Evolutionary conservation across 2,113 vertebrate genomes (phyloP), one percentile per base, ranked within the genome.

Genomic region (Scomber colias): DNA sequence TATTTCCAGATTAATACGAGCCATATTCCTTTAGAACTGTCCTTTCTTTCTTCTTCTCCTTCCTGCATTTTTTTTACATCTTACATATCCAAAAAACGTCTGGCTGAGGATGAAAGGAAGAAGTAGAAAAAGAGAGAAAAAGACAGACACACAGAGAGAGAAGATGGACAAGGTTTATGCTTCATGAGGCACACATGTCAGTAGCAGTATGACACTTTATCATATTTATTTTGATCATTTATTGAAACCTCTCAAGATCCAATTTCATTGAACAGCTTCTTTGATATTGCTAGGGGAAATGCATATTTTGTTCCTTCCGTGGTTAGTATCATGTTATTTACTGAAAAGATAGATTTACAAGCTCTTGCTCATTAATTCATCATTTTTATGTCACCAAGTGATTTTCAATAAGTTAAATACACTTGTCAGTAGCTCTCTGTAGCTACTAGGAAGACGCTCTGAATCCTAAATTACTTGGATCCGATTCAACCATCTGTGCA

Each of bases 1-100:
- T 94, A 95, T 95, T 94, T 92, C 75, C 87, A 91, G 91, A 95
- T 95, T 95, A 95, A 95, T 95, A 91, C 55, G 82, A 95, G 93
- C 93, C 94, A 94, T 93, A 94, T 93, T 94, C 89, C 80, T 90
- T 86, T 48, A 90, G 90, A 93, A 90, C 86, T 89, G 80, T 89
- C 89, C 90, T 90, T 85, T 88, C 86, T 92, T 89, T 92, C 84
- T 91, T 87, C 85, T 81, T 72, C 69, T 89, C 71, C 73, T 87
- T 91, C 87, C 88, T 89, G 85, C 83, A 84, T 85, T 79, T 89
- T 87, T 85, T 78, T 88, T 82, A 90, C 79, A 79, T 91, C 85
- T 89, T 90, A 93, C 90, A 94, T 91, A 84, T 92, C 88, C 88
- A 91, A 93, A 93, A 40, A 93, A 89, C 70, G 65, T 90, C 90